phyloP scores from a whole-genome alignment of 1,140 invertebrate genomes.

The Eciton burchellii region DNA sequence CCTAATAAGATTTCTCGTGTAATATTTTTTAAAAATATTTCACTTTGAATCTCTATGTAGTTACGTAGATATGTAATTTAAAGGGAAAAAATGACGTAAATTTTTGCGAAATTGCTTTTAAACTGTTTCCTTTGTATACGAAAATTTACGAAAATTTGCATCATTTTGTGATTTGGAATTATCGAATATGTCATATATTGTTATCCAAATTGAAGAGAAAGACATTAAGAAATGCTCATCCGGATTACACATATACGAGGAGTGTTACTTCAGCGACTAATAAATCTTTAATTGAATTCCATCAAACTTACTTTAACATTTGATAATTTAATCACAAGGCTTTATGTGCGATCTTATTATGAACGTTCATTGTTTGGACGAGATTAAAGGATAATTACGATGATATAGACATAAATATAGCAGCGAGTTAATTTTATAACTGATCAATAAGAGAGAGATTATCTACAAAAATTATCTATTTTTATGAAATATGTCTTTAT shows the following conservation, averaged over 20 bases:
- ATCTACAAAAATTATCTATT: slow-evolving; percentile 23
- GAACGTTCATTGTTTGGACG: background rate
- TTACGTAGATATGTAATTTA: too few species aligned
- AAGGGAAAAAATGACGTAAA: slow-evolving; percentile 9
- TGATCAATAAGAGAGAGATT: slow-evolving; percentile 11
- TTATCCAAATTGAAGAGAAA: background rate
- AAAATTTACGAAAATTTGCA: slow-evolving; percentile 29
- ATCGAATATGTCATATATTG: background rate
- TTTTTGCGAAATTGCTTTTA: background rate
- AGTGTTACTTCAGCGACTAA: background rate
- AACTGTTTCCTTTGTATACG: background rate
- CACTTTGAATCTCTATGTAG: too few species aligned
- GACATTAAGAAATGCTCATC: background rate
- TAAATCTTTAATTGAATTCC: background rate
- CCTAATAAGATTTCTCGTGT: background rate
- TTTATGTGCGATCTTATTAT: background rate
- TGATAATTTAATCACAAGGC: slow-evolving; percentile 5
- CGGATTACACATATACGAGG: background rate
- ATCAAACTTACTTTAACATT: background rate
- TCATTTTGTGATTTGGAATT: slow-evolving; percentile 21
- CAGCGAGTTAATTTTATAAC: slow-evolving; percentile 16
- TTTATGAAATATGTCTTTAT: slow-evolving; percentile 30
- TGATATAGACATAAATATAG: slow-evolving; percentile 26
- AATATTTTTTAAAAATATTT: too few species aligned
- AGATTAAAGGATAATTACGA: slow-evolving; percentile 11